Percentiles rank a stretch among this genome's conserved stretches.
Evolutionary conservation across 2,888 invertebrate genomes (phyloP).

Genomic region (Eupithecia vulgata): DNA sequence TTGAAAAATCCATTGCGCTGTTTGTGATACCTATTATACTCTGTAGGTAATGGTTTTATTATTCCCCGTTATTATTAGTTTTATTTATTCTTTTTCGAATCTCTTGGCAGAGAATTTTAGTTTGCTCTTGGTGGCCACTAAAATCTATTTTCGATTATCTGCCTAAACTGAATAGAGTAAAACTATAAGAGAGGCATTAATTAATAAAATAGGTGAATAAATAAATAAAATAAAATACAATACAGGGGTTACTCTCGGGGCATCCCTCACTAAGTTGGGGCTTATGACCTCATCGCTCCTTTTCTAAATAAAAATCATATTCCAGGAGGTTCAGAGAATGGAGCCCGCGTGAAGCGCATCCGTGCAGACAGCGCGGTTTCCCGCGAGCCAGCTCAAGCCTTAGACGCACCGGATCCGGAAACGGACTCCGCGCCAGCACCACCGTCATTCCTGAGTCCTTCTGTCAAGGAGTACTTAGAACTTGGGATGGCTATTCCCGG

Average conservation of each 20-base stretch:
- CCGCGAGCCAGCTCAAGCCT: constrained; percentile 73
- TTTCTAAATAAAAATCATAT: background rate
- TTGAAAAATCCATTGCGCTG: too few relatives aligned
- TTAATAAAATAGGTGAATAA: too few relatives aligned
- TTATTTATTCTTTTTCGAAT: too few relatives aligned
- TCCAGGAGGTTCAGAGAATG: constrained; percentile 86
- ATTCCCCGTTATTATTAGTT: too few relatives aligned
- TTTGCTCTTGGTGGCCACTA: too few relatives aligned
- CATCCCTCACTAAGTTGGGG: background rate
- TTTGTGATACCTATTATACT: too few relatives aligned
- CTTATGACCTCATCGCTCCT: background rate
- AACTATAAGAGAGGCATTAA: too few relatives aligned
- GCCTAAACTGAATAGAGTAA: too few relatives aligned
- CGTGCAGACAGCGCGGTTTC: constrained; percentile 73
- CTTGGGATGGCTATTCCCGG: constrained; percentile 95
- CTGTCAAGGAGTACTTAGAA: constrained; percentile 93
- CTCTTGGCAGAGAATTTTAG: too few relatives aligned
- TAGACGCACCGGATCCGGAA: constrained; percentile 81
- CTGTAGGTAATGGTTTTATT: too few relatives aligned
- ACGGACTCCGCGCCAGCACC: constrained; percentile 85
- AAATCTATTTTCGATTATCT: too few relatives aligned
- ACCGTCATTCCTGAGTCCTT: constrained; percentile 91
- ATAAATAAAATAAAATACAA: too few relatives aligned
- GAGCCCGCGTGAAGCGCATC: constrained; percentile 85
- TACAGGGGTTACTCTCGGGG: background rate